Evolutionary conservation across 2,888 invertebrate species (phyloP).

Genomic region (Brenthis hecate): DNA sequence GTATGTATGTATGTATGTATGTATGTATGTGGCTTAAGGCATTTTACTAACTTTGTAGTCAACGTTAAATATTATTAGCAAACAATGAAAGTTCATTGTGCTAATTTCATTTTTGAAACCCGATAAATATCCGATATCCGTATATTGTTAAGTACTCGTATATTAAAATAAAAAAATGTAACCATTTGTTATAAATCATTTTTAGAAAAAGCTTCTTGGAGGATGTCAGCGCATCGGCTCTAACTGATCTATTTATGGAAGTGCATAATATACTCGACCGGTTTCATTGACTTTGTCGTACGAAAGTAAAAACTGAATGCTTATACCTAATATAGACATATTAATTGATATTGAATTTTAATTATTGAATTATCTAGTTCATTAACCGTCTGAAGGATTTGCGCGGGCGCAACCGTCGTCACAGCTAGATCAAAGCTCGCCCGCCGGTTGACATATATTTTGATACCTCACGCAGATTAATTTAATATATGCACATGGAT

Average conservation of each 20-base stretch:
- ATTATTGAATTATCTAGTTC: slow-evolving; percentile 35
- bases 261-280: slow-evolving; percentile 4
- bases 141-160: no score
- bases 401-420: slow-evolving; percentile 32
- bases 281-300: slow-evolving; percentile 12
- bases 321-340: slow-evolving; percentile 12
- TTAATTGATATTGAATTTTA: slow-evolving; percentile 26
- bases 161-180: not conserved
- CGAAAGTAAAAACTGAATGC: slow-evolving; percentile 14
- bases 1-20: slow-evolving; percentile 1
- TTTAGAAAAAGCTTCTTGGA: not conserved
- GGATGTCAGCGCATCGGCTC: slow-evolving; percentile 9
- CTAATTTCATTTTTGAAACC: no score
- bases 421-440: slow-evolving; percentile 65
- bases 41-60: slow-evolving; percentile 35
- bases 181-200: not conserved
- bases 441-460: slow-evolving; percentile 76
- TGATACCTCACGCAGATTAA: slow-evolving; percentile 72
- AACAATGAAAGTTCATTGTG: no score
- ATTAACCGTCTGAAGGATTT: slow-evolving; percentile 33
- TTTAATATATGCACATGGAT: slow-evolving; percentile 75
- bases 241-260: slow-evolving; percentile 8
- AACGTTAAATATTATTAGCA: not conserved
- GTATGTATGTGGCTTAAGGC: slow-evolving; percentile 21
- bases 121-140: no score